Evolutionary conservation across 2,888 invertebrate species (phyloP).

Genomic region (Rhagophthalmus giganteus): DNA sequence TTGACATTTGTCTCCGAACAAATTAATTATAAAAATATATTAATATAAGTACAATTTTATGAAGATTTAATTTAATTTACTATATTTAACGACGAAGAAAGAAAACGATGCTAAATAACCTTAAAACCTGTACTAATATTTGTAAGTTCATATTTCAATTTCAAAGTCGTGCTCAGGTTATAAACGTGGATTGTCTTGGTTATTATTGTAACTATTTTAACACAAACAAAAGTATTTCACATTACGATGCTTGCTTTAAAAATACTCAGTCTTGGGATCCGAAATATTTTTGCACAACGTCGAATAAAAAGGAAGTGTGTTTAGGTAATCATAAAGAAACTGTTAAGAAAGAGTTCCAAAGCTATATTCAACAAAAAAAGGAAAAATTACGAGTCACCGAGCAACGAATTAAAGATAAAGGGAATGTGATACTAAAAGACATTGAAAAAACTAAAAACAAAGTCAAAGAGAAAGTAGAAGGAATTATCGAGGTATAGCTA

Average conservation of each 20-base stretch:
- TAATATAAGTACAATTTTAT: too few species aligned
- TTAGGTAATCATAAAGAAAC: conserved; percentile 19
- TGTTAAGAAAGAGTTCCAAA: conserved; percentile 44
- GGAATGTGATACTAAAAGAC: conserved; percentile 68
- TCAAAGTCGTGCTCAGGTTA: background rate
- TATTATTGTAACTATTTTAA: background rate
- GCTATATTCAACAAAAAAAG: conserved; percentile 62
- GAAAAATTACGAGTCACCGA: conserved; percentile 65
- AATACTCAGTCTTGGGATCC: too few species aligned
- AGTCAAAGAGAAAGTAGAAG: conserved; percentile 72
- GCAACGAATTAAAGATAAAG: conserved; percentile 61
- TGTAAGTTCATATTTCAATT: background rate
- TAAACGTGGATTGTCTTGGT: background rate
- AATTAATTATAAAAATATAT: too few species aligned
- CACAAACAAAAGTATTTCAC: too few species aligned
- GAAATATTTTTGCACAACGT: conserved; percentile 23
- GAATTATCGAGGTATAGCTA: conserved; percentile 67
- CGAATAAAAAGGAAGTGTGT: conserved; percentile 25
- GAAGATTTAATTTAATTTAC: too few species aligned
- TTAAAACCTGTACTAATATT: background rate
- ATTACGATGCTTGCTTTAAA: too few species aligned
- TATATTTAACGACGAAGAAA: too few species aligned
- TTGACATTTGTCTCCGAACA: too few species aligned
- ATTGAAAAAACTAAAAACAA: conserved; percentile 71
- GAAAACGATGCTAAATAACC: background rate